Conservation (phyloP, 2,888 invertebrate genomes). For the Tetramorium bicarinatum region DNA sequence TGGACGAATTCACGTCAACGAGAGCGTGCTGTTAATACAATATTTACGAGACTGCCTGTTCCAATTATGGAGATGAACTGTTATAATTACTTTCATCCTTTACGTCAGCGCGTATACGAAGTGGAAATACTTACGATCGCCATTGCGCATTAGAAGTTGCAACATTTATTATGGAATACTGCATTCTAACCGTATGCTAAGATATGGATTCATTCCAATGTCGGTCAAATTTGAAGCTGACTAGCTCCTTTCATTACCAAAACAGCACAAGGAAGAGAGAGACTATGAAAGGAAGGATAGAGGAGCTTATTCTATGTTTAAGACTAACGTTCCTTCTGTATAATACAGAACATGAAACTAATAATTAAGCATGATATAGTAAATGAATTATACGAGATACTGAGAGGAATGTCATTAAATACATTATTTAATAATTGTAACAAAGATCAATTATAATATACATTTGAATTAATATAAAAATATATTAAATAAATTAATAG, state of each 20-base stretch:
- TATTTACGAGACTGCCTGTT: constrained; percentile 65
- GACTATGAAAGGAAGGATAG: background rate
- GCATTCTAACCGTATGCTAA: background rate
- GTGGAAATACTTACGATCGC: constrained; percentile 14
- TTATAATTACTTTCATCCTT: constrained; percentile 62
- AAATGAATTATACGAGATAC: background rate
- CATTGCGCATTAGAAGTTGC: background rate
- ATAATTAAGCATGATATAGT: background rate
- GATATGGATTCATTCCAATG: background rate
- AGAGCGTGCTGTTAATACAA: constrained; percentile 50
- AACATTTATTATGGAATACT: constrained; percentile 12
- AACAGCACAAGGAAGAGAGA: background rate
- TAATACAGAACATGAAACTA: background rate
- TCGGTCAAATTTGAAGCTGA: background rate
- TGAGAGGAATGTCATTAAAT: background rate
- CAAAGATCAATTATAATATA: background rate
- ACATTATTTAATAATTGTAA: background rate
- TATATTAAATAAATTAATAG: background rate
- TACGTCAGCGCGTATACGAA: background rate
- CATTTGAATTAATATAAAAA: background rate
- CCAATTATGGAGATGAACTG: constrained; percentile 67
- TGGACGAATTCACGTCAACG: background rate
- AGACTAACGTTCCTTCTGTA: background rate
- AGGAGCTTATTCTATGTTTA: background rate
- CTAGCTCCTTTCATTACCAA: background rate